Conservation (phyloP, 1,140 invertebrate species). For the Lordiphosa collinella region DNA sequence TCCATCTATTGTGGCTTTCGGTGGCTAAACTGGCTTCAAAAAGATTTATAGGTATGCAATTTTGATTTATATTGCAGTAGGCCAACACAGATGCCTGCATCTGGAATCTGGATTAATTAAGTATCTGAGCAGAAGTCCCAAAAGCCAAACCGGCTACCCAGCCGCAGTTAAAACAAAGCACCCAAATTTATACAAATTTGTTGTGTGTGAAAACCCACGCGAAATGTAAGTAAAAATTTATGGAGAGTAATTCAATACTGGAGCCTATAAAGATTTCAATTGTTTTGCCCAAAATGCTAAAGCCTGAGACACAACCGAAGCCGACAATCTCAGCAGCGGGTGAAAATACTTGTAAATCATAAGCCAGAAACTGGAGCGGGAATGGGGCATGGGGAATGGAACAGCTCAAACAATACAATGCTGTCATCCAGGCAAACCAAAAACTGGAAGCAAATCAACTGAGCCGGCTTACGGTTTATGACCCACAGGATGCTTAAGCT, state of each 20-base stretch:
- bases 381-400: conserved; percentile 4
- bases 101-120: conserved; percentile 36
- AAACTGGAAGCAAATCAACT: too few relatives aligned
- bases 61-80: conserved; percentile 23
- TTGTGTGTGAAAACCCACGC: conserved; percentile 44
- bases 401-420: background rate
- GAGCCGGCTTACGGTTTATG: too few relatives aligned
- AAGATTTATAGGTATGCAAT: conserved; percentile 46
- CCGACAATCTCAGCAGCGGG: conserved; percentile 6
- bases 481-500: too few relatives aligned
- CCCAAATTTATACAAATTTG: background rate
- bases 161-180: background rate
- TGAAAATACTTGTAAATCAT: conserved; percentile 61
- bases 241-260: conserved; percentile 6
- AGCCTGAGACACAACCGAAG: background rate
- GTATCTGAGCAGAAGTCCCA: background rate
- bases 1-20: conserved; percentile 47
- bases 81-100: background rate
- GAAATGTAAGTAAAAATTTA: conserved; percentile 45
- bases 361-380: conserved; percentile 16
- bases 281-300: conserved; percentile 38
- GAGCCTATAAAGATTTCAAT: conserved; percentile 18
- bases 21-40: conserved; percentile 43
- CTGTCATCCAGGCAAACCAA: too few relatives aligned
- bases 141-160: conserved; percentile 7